Base-by-base conservation (phyloP, 2,113 vertebrate species). In the Sarotherodon lohbergeri region DNA sequence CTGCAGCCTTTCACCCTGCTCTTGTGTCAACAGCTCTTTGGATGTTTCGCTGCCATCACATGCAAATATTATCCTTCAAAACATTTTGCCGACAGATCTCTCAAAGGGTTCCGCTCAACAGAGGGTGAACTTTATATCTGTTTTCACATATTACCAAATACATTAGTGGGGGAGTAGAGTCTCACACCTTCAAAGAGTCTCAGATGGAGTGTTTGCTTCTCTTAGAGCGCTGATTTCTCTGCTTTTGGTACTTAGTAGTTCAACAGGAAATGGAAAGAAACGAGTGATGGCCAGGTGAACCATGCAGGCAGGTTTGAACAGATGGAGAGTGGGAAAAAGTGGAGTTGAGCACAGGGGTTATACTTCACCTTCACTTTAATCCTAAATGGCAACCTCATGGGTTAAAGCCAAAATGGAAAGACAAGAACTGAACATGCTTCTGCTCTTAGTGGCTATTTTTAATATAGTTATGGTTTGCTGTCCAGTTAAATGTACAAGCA, bases 31-130 rank as follows among this genome's bases (percentile, higher is more conserved):
- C 80, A 93, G 80, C 80, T 85, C 63, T 83, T 81, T 91, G 86
- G 89, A 92, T 8, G 73, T 80, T 93, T 88, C 71, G 22, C 90
- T 55, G 57, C 93, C 85, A 83, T 66, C 90, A 27, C 80, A 90
- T 89, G 87, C 86, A 95, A 94, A 94, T 93, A 93, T 93, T 93
- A 94, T 94, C 86, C 82, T 63, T 94, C 80, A 90, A 91, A 94
- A 94, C 88, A 93, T 91, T 92, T 82, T 91, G 63, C 88, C 8
- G 82, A 66, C 52, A 22, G 85, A 89, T 88, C 80, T 90, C 61
- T 90, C 66, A 88, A 91, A 92, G 63, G 66, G 66, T 85, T 88
- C 82, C 1, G 41, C 90, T 66, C 56, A 57, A 85, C 57, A 82
- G 59, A 78, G 88, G 48, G 61, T 55, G 84, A 86, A 85, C 81